phyloP scores from a whole-genome alignment of 1,140 invertebrate species.

The Neodiprion fabricii region DNA sequence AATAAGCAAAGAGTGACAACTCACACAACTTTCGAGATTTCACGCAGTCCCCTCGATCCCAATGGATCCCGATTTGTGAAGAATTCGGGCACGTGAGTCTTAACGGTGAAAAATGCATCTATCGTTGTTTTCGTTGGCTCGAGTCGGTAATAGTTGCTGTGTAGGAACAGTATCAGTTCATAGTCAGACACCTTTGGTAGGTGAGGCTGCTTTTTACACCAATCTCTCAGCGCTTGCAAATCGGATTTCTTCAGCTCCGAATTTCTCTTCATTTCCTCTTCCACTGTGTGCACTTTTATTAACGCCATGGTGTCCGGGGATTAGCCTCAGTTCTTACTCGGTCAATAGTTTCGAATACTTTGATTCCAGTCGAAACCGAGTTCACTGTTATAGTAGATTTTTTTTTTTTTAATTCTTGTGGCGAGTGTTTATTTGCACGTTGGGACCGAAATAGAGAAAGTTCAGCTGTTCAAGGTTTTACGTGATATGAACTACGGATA shows the following conservation, averaged over 20 bases:
- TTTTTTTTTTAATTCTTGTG: too few relatives aligned
- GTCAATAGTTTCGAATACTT: background rate
- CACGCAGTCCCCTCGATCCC: slow-evolving; percentile 44
- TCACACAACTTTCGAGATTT: slow-evolving; percentile 59
- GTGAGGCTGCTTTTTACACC: slow-evolving; percentile 68
- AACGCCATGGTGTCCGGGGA: background rate
- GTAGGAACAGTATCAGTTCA: slow-evolving; percentile 65
- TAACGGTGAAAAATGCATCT: slow-evolving; percentile 67
- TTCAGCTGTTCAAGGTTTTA: too few relatives aligned
- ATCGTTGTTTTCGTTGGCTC: slow-evolving; percentile 68
- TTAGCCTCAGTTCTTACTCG: background rate
- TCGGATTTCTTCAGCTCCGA: slow-evolving; percentile 63
- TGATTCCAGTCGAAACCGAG: too few relatives aligned
- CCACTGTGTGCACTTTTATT: slow-evolving; percentile 36
- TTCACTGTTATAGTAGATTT: too few relatives aligned
- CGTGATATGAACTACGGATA: too few relatives aligned
- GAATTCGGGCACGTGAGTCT: slow-evolving; percentile 65
- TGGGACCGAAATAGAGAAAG: too few relatives aligned
- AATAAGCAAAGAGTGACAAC: slow-evolving; percentile 25
- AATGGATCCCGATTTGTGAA: slow-evolving; percentile 64
- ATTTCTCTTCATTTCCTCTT: slow-evolving; percentile 64
- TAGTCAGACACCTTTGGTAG: slow-evolving; percentile 64
- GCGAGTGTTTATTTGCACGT: too few relatives aligned
- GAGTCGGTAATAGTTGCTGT: slow-evolving; percentile 66
- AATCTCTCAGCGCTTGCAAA: slow-evolving; percentile 63